Evolutionary conservation across 1,140 invertebrate genomes (phyloP).

Genomic region (Ephestia elutella): DNA sequence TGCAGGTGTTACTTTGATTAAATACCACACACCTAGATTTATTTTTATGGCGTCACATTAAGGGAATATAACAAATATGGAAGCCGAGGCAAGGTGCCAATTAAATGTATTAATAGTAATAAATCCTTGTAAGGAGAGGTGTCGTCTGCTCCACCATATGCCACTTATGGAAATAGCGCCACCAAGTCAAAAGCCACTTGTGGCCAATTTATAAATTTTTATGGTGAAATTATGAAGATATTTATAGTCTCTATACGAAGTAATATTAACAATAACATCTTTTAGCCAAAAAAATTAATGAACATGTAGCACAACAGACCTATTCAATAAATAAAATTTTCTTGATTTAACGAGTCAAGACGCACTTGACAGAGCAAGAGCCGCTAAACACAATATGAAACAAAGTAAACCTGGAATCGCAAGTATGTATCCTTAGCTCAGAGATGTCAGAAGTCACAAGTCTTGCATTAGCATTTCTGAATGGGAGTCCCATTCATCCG

Average conservation of each 20-base stretch:
- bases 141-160: conserved; percentile 34
- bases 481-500: conserved; percentile 30
- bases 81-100: conserved; percentile 34
- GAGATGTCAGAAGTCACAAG: neutral
- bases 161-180: conserved; percentile 28
- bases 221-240: neutral
- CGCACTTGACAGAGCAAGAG: too few species aligned
- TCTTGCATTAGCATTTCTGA: neutral
- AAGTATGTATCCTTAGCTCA: neutral
- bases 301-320: too few species aligned
- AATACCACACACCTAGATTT: conserved; percentile 3
- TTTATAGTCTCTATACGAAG: neutral
- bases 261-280: neutral
- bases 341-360: neutral
- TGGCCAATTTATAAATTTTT: too few species aligned
- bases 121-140: conserved; percentile 37
- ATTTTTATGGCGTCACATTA: conserved; percentile 17
- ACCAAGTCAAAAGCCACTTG: conserved; percentile 13
- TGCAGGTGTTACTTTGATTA: neutral
- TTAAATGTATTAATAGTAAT: conserved; percentile 55
- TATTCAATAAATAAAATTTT: too few species aligned
- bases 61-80: conserved; percentile 40
- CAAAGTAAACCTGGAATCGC: neutral
- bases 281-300: too few species aligned
- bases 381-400: neutral